Evolutionary conservation across 1,140 invertebrate species (phyloP), one percentile per base, ranked within the genome.

Genomic region (Pogonognathellus flavescens): DNA sequence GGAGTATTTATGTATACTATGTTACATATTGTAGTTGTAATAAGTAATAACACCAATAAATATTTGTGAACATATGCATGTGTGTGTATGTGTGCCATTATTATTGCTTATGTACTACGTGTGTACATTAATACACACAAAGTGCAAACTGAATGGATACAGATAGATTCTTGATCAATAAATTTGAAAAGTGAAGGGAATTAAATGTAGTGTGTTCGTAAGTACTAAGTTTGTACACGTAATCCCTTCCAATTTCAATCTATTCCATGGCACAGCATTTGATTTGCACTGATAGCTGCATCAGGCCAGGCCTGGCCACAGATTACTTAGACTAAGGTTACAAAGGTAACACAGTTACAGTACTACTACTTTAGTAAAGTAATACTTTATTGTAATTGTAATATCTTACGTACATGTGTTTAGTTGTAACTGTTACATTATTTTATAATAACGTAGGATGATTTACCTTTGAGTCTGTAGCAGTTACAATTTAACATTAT

Each of bases 151-250:
- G 62, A 66, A 8, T 66, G 14, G 18, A 66, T 66, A 66, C 25
- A 25, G 25, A 55, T 14, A 66, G 62, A 66, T 66, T 25, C 62
- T 20, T 76, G 31, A 76, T 76, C 70, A 76, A 76, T 50, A 31
- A 41, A 76, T 76, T 76, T 76, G 70, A 76, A 76, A 76, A 76
- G 70, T 76, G 70, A 76, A 76, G 70, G 70, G 70, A 76, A 76
- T 76, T 57, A 16, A 50, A 76, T 76, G 31, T 76, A 49, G 31
- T 18, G n/a, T 76, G 31, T 50, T 49, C 70, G 41, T 25, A 72
- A 14, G 25, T 76, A 25, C 31, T 49, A 16, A 41, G 6, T 49
- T 1, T 31, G 9, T 22, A 70, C 14, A 9, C 53, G n/a, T 14
- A 76, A 76, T 50, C 41, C 70, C 70, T 76, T 50, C 70, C 14